Base-by-base conservation (phyloP, 2,888 invertebrate genomes). In the Halictus quadricinctus region DNA sequence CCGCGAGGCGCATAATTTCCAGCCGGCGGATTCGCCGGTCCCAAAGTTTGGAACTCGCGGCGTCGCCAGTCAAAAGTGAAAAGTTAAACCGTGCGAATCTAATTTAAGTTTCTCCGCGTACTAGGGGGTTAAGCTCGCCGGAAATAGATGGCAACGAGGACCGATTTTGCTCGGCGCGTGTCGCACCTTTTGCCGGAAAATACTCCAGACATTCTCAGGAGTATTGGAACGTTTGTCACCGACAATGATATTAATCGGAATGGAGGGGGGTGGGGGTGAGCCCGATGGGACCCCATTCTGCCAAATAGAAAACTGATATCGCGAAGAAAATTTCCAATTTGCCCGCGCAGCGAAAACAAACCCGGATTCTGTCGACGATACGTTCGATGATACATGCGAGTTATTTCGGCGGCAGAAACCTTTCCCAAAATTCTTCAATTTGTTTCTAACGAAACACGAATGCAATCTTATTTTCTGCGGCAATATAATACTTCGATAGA, bases 31-130 rank as follows among this genome's bases (percentile, higher is more conserved):
- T 84, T 77, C 46, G 36, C 72, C 60, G 21, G 41, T 69, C 69
- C 29, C 21, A 46, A 43, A 81, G 81, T 81, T 79, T 50, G 13
- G 36, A 84, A 83, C 36, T 48, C 41, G 60, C 72, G 12, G 48
- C 21, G 72, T 12, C 58, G 60, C 58, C 74, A 41, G 76, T 85
- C 76, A 85, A 85, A 85, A 85, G 85, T 75, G 70, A 79, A 77
- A 85, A 86, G 86, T 78, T 85, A 77, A 82, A 82, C 79, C 82
- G 80, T 70, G 86, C 82, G 86, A 80, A 86, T 82, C 86, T 82
- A 86, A 82, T 86, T 86, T 86, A 86, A 86, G 86, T 85, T 86
- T 82, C 77, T 13, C 77, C 15, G 72, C 43, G 80, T 80, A 81
- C 79, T 72, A 48, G 46, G 21, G 58, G 66, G 76, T 60, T 75